Base-by-base conservation (phyloP, 2,888 invertebrate genomes). In the Scaptomyza flava region DNA sequence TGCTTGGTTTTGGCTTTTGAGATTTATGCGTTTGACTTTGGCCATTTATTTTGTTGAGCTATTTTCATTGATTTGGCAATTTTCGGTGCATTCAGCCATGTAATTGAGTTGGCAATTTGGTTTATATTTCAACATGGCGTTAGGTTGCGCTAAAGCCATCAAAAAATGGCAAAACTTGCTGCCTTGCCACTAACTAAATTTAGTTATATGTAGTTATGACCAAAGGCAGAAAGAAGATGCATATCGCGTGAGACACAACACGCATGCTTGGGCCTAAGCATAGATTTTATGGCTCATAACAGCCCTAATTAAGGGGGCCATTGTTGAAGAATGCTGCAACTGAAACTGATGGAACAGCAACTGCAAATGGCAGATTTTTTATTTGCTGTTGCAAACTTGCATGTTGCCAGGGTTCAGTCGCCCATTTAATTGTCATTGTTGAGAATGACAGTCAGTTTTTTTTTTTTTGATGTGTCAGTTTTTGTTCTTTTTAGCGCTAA, bases 321-420 rank as follows among this genome's bases (percentile, higher is more conserved):
- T 84, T 87, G 82, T 78, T 84, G 17, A 83, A 57, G 68, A 75
- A 66, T 62, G 53, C 38, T 7, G 7, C 54, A 31, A 27, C 27
- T 31, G 31, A 31, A 31, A 31, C 9, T 12, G 12, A 14, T 34
- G 34, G 20, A 53, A 42, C 31, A 20, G 43, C 11, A 36, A 47
- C 47, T 61, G 56, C 72, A 57, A 72, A 47, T 67, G 57, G 68
- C 85, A 72, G 86, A 81, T 83, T 79, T 75, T 14, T 38, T 14
- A 17, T 17, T 17, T 17, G n/a, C n/a, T 31, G 8, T 42, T 51
- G 67, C 57, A 50, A 41, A 43, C 61, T 75, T 79, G 89, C 86
- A 82, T 89, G 89, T 80, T 78, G 74, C 77, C 76, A 80, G 74
- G 81, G 81, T 79, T 89, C 89, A 88, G 77, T 87, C 77, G 78